Base-by-base conservation (phyloP, 2,888 invertebrate genomes). In the Prosapia bicincta region DNA sequence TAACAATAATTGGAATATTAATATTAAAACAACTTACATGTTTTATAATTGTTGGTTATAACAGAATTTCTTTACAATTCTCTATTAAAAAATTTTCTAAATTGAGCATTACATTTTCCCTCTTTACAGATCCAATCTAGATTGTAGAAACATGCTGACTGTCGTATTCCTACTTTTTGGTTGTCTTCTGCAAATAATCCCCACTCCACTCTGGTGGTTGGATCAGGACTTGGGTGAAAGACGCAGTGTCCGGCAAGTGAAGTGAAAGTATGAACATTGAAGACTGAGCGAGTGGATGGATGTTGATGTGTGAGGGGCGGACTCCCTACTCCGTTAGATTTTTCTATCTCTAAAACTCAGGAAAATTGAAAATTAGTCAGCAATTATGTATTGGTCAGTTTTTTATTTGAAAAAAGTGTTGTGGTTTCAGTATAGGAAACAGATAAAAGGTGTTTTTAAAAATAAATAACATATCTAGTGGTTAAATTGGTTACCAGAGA, bases 171-270 rank as follows among this genome's bases (percentile, higher is more conserved):
- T 80, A 79, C 80, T 79, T 81, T 81, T 81, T 79, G 80, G 81
- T 82, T 82, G 79, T 82, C 80, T 81, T 81, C 81, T 78, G 78
- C 76, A 76, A 80, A 80, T 79, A 73, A 79, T 74, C 79, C 81
- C 80, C 80, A 81, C 80, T 80, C 81, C 79, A 79, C 80, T 80
- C 78, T 81, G 80, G 80, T 76, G 79, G 79, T 79, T 80, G 74
- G 79, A 78, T 75, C 76, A 78, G 78, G 77, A 78, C 78, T 79
- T 78, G 79, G 77, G 79, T 80, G 78, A 79, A 76, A 79, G 77
- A 79, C 78, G 79, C 78, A 67, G 65, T 75, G 70, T 65, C 71
- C 76, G 66, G 74, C 73, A 73, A 72, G 71, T 76, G 76, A 78
- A 77, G 79, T 79, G 79, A 79, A 78, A 79, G 76, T 79, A 79